Evolutionary conservation across 2,113 vertebrate species (phyloP).

Genomic region (Chloebia gouldiae): DNA sequence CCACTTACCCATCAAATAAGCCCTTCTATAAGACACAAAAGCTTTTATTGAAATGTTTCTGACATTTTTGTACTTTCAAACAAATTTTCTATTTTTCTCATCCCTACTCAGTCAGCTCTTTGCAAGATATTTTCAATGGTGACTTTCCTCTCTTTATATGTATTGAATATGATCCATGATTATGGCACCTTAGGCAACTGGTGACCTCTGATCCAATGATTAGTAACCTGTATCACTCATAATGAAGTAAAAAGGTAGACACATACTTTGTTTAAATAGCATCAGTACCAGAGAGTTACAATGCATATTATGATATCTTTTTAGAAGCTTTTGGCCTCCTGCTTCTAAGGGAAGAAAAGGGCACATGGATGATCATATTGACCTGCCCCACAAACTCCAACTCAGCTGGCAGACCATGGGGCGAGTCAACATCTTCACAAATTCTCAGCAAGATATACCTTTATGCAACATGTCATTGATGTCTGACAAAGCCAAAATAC

Average conservation of each 20-base stretch:
- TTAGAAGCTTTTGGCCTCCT: neutral
- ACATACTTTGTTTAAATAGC: neutral
- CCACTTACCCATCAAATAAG: neutral
- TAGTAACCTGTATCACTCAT: neutral
- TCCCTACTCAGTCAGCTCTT: neutral
- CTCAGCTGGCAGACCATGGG: neutral
- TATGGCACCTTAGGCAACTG: neutral
- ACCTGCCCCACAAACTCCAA: neutral
- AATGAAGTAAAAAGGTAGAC: neutral
- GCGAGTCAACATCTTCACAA: neutral
- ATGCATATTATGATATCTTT: neutral
- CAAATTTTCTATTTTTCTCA: neutral
- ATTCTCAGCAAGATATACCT: neutral
- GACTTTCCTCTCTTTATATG: neutral
- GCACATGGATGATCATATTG: accelerated
- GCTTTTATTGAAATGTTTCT: neutral
- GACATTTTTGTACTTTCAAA: neutral
- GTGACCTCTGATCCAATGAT: neutral
- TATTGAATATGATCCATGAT: neutral
- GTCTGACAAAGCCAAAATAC: neutral
- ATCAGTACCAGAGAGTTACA: neutral
- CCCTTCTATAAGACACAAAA: neutral
- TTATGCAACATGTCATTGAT: neutral
- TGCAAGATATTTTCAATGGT: neutral
- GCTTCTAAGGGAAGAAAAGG: neutral